Evolutionary conservation across 2,888 invertebrate species (phyloP).

Genomic region (Hymenopus coronatus): DNA sequence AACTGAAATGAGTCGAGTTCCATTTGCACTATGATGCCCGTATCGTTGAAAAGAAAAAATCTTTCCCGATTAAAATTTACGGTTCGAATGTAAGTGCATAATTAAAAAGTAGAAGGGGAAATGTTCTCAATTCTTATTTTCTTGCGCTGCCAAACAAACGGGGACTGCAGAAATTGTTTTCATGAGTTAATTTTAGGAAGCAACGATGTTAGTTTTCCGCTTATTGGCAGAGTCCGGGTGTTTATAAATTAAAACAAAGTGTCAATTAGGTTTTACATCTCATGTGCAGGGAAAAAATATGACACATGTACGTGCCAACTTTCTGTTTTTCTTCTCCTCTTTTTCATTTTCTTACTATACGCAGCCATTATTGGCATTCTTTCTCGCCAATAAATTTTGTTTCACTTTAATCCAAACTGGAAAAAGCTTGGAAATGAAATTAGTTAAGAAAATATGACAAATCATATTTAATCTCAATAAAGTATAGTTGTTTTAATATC

Average conservation of each 20-base stretch:
- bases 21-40: conserved; percentile 15
- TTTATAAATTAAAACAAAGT: neutral
- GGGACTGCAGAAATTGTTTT: conserved; percentile 1
- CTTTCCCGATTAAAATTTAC: conserved; percentile 27
- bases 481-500: neutral
- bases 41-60: conserved; percentile 19
- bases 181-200: conserved; percentile 32
- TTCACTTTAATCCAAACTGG: neutral
- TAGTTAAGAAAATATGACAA: neutral
- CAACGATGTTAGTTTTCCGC: conserved; percentile 13
- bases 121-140: neutral
- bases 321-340: neutral
- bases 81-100: conserved; percentile 20
- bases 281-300: neutral
- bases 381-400: neutral
- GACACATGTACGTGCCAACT: neutral
- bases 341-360: neutral
- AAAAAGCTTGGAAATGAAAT: neutral
- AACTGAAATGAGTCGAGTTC: conserved; percentile 22
- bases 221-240: neutral
- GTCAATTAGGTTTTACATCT: neutral
- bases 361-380: neutral
- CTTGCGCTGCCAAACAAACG: neutral
- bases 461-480: neutral
- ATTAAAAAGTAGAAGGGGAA: conserved; percentile 16